Base-by-base conservation (phyloP, 2,888 invertebrate genomes). In the Cataglyphis albicans region DNA sequence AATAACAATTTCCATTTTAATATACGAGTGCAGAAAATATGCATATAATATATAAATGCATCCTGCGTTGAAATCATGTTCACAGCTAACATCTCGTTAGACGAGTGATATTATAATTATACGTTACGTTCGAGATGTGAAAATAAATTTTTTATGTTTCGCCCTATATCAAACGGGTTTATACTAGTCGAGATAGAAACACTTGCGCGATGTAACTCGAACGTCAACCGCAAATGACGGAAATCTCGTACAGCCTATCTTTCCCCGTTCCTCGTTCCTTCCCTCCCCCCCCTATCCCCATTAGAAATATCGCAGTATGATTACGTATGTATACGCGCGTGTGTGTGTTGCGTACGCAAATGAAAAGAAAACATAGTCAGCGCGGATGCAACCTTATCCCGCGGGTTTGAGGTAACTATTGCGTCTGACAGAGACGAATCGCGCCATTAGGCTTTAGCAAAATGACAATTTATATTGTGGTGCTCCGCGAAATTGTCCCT, bases 161-260 rank as follows among this genome's bases (percentile, higher is more conserved):
- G 44, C 38, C 44, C 59, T 80, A 61, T 70, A 80, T 80, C 78
- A 80, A 80, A 72, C 78, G 78, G 44, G 78, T 70, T 78, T 78
- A 44, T 59, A 12, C 57, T 44, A 29, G 21, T 6, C 72, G 78
- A 25, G 78, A 78, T 78, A 80, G 78, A 44, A 72, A 65, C 55
- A 55, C 64, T 67, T 18, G 68, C 63, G 72, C 64, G 83, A 63
- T 81, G 64, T 59, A 76, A 68, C 83, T 81, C 64, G 55, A 64
- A 48, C 81, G 59, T 81, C 78, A 80, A 78, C 35, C 78, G 59
- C 70, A 80, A 80, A 70, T 80, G 78, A 80, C 59, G 78, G 78
- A 70, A 52, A 44, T 35, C 78, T 70, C 35, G 59, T 61, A 70
- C 59, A 52, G 52, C n/a, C 52, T n/a, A n/a, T 52, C 52, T 52